These are phyloP conservation scores for Lottia scabra DNA, from an alignment of 2,888 invertebrate genomes.

Conservation along the genomic window DNA sequence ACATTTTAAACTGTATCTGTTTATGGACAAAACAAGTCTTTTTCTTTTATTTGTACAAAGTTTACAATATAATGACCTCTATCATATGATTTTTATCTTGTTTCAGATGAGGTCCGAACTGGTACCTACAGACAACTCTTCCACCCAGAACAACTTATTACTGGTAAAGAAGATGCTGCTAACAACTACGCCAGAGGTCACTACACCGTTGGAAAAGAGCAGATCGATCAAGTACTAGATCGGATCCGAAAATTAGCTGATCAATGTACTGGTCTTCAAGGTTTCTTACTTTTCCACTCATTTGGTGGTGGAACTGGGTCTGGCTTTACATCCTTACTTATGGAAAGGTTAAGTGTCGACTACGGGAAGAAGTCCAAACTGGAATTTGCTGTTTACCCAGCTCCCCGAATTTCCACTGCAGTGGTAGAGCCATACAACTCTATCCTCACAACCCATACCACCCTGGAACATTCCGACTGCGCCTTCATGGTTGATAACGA, in stretches of 20 bases:
- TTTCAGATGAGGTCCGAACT: constrained; percentile 66
- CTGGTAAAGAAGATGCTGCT: constrained; percentile 97
- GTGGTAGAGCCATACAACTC: constrained; percentile 97
- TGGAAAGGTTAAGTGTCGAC: constrained; percentile 86
- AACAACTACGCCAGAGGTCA: constrained; percentile 98
- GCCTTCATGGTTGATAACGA: constrained; percentile 97
- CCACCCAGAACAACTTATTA: constrained; percentile 97
- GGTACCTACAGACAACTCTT: constrained; percentile 87
- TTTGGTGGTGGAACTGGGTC: constrained; percentile 79
- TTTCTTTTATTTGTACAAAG: not conserved
- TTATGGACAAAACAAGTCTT: no score
- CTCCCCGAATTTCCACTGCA: constrained; percentile 90
- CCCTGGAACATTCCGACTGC: constrained; percentile 92
- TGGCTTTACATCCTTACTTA: constrained; percentile 87
- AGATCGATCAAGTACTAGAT: constrained; percentile 81
- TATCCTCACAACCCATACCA: constrained; percentile 94
- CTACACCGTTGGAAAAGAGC: constrained; percentile 92
- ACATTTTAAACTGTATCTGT: no score
- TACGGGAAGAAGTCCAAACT: constrained; percentile 85
- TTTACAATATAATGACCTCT: no score
- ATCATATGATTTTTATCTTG: not conserved
- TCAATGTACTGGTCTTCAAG: constrained; percentile 64
- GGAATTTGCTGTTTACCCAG: constrained; percentile 90
- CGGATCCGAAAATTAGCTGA: constrained; percentile 75
- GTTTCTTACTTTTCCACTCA: constrained; percentile 64